phyloP scores from a whole-genome alignment of 2,113 vertebrate species.

The Anser cygnoides region DNA sequence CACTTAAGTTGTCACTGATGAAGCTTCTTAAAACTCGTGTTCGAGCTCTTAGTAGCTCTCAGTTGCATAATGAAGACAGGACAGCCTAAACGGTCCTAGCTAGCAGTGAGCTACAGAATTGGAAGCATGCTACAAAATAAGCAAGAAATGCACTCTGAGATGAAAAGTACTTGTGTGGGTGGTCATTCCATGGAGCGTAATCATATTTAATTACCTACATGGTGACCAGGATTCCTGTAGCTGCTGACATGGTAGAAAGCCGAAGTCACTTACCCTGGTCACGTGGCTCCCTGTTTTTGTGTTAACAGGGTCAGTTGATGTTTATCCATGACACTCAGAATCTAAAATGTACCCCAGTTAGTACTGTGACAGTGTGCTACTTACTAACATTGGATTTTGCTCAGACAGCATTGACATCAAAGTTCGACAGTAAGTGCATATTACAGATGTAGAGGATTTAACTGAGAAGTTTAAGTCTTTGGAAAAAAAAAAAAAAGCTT shows the following conservation, averaged over 20 bases:
- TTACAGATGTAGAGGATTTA: not conserved
- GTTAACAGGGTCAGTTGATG: not conserved
- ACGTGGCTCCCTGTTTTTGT: not conserved
- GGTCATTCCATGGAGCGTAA: not conserved
- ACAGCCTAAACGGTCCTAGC: not conserved
- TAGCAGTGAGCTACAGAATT: not conserved
- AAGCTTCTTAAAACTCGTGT: not conserved
- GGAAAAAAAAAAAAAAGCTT: not conserved
- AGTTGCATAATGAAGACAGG: not conserved
- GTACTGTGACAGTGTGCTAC: not conserved
- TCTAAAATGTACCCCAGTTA: not conserved
- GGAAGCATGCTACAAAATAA: not conserved
- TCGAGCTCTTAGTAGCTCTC: not conserved
- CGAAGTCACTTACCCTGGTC: not conserved
- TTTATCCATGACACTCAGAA: not conserved
- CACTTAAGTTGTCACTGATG: not conserved
- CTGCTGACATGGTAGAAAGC: not conserved
- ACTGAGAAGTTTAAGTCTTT: not conserved
- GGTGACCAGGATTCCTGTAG: not conserved
- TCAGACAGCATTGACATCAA: fast-evolving
- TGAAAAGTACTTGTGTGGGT: not conserved
- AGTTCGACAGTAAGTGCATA: not conserved
- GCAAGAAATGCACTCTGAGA: not conserved
- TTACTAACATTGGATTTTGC: not conserved
- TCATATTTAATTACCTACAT: not conserved